Percentiles rank a stretch among this genome's conserved stretches.
Conservation (phyloP, 2,113 vertebrate genomes). For the Pitta sordida region DNA sequence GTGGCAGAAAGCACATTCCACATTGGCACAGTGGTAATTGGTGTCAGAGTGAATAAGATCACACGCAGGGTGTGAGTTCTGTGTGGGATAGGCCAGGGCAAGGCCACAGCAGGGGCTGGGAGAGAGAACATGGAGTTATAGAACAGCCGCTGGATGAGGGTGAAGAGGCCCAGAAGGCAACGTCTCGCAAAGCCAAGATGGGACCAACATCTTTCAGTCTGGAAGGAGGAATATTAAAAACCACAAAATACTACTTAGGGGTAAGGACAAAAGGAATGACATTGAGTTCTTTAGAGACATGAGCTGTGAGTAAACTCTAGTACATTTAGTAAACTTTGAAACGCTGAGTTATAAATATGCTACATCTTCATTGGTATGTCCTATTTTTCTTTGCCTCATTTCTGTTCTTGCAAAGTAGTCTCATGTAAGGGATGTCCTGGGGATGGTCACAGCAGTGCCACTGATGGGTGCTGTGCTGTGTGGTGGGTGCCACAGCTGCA, state of each 20-base stretch:
- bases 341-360: background rate
- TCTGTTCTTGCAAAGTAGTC: background rate
- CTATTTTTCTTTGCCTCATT: background rate
- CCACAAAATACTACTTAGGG: background rate
- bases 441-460: background rate
- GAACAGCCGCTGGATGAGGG: background rate
- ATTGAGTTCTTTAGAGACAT: background rate
- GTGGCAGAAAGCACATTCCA: background rate
- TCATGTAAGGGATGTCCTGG: background rate
- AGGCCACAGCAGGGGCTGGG: background rate
- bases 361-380: background rate
- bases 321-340: background rate
- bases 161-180: background rate
- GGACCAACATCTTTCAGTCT: background rate
- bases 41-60: background rate
- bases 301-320: background rate
- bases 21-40: fast-evolving
- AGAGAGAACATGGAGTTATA: background rate
- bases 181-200: fast-evolving
- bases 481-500: background rate
- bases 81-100: background rate
- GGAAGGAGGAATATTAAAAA: background rate
- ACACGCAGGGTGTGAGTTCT: background rate
- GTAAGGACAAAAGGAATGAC: background rate
- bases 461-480: background rate